Percentiles rank a stretch among this genome's conserved stretches.
Conservation (phyloP, 2,113 vertebrate species). For the Nasalis larvatus region DNA sequence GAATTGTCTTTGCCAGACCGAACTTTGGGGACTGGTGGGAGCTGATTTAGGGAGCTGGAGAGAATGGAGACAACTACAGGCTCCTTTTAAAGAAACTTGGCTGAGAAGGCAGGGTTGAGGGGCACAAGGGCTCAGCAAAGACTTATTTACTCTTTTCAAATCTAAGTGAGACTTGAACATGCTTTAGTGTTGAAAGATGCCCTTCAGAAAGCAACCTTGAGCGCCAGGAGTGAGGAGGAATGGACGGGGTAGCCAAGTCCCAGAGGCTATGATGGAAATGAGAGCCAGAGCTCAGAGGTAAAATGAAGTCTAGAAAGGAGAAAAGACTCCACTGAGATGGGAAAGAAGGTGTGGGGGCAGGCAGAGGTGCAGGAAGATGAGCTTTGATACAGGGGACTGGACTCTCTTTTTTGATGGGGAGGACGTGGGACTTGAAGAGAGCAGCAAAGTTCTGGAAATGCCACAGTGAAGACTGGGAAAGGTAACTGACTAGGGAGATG, state of each 20-base stretch:
- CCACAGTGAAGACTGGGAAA: background rate
- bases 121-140: background rate
- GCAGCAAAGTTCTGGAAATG: background rate
- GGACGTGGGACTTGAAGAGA: background rate
- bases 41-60: background rate
- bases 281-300: background rate
- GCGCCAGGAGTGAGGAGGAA: no score
- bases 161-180: background rate
- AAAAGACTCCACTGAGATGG: background rate
- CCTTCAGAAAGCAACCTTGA: background rate
- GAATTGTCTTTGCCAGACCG: background rate
- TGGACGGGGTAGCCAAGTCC: background rate
- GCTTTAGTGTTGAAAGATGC: background rate
- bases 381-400: background rate
- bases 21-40: background rate
- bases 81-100: background rate
- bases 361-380: no score
- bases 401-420: background rate
- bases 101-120: background rate
- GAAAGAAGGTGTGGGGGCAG: no score
- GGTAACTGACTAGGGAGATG: background rate
- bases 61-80: background rate
- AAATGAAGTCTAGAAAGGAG: background rate
- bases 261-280: background rate
- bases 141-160: background rate